Base-by-base conservation (phyloP, 1,140 invertebrate species). In the Drosophila nikananu region DNA sequence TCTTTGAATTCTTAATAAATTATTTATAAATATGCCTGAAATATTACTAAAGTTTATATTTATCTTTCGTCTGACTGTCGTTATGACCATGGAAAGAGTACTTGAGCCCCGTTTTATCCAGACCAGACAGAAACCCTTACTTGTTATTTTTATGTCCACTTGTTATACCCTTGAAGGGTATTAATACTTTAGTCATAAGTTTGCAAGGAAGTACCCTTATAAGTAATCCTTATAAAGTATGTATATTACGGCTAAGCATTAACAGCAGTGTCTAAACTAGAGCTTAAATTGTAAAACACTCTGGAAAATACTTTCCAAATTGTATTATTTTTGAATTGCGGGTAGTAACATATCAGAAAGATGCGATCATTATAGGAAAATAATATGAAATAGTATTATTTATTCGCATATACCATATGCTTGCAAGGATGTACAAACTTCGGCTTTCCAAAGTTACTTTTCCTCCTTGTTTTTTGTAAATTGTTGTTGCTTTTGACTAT, bases 401-500 rank as follows among this genome's bases (percentile, higher is more conserved):
- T 30, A 30, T 30, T 30, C 27, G 9, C 8, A 32, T 30, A 7
- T 5, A n/a, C 46, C 15, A 25, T 12, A n/a, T 1, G 1, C 6
- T 8, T n/a, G 21, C 13, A n/a, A 41, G 51, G 15, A 37, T 58
- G 23, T 41, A 3, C n/a, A 17, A 41, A 12, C 8, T 12, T 58
- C 35, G 23, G 4, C 10, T 21, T 13, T 6, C 3, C 32, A 1
- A 12, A 13, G 4, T 12, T 21, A 30, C 2, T n/a, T 25, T 44
- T 12, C 2, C 10, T 39, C 27, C n/a, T n/a, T 30, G 37, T 51
- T 66, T 68, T 66, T 41, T 70, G 46, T 60, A 72, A 73, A 44
- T 51, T 59, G 27, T 57, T 72, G 64, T 66, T 65, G 59, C 41
- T 54, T 52, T 55, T 57, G 60, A 55, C 60, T 61, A 72, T 84